These are phyloP conservation scores for Calonectris borealis DNA, from an alignment of 2,113 vertebrate genomes.

Conservation along the genomic window DNA sequence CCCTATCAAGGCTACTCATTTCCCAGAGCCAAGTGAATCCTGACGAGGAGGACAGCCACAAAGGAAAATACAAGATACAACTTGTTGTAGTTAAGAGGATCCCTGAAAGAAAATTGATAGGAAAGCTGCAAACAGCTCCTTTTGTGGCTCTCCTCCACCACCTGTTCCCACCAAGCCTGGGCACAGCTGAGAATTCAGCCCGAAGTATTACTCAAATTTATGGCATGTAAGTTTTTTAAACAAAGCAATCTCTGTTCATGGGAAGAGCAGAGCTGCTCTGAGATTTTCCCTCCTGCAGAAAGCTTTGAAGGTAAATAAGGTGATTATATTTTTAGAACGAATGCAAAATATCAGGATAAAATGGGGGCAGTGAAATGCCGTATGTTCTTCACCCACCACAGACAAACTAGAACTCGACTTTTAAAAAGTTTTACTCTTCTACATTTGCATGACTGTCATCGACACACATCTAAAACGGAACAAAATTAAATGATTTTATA, in stretches of 20 bases:
- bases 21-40: not conserved
- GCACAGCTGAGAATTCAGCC: slow-evolving; percentile 22
- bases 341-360: not conserved
- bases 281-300: not conserved
- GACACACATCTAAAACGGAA: not conserved
- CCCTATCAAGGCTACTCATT: not conserved
- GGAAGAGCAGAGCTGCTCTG: not conserved
- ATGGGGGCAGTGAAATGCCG: not conserved
- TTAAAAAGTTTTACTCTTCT: not conserved
- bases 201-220: not conserved
- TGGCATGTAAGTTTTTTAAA: not conserved
- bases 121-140: not conserved
- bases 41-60: not conserved
- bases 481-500: not conserved
- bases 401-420: not conserved
- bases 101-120: not conserved
- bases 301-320: not conserved
- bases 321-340: not conserved
- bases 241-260: not conserved
- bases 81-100: not conserved
- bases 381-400: not conserved
- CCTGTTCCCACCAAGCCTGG: not conserved
- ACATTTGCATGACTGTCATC: not conserved
- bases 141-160: not conserved
- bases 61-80: not conserved